A percentile compares a stretch with the other conserved stretches of the same genome.
These are phyloP conservation scores for Acanthis flammea DNA, from an alignment of 2,797 vertebrate species.

Conservation along the genomic window DNA sequence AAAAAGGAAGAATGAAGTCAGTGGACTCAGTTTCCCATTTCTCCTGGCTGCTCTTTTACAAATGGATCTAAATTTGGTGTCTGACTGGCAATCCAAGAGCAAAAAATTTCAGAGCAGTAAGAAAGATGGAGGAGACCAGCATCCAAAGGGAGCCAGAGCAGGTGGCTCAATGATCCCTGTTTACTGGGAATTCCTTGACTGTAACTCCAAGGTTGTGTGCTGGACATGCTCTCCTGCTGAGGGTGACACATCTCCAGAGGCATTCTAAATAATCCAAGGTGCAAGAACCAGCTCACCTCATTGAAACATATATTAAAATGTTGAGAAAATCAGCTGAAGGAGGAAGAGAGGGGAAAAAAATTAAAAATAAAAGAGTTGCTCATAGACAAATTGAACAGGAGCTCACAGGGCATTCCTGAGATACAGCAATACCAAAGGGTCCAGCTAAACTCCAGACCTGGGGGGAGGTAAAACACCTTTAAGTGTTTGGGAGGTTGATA, in stretches of 20 bases:
- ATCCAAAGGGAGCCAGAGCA: background rate
- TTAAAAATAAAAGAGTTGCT: background rate
- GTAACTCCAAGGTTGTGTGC: background rate
- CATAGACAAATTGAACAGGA: background rate
- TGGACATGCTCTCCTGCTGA: background rate
- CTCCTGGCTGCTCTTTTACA: background rate
- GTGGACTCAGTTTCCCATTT: background rate
- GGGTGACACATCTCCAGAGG: background rate
- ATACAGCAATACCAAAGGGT: background rate
- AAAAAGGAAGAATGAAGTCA: background rate
- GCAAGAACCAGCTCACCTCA: background rate
- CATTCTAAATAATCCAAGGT: background rate
- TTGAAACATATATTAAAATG: background rate
- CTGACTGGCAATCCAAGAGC: background rate
- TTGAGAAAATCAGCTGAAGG: background rate
- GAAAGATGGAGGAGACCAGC: background rate
- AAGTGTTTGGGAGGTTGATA: background rate
- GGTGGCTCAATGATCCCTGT: background rate
- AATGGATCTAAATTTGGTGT: background rate
- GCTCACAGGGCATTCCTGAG: background rate
- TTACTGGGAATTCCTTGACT: background rate
- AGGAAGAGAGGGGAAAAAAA: background rate
- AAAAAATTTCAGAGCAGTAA: background rate
- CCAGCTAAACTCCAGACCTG: background rate
- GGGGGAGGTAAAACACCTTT: background rate